A percentile compares a stretch with the other conserved stretches of the same genome.
Evolutionary conservation across 2,113 vertebrate genomes (phyloP).

Genomic region (Myrmophylax atrothorax): DNA sequence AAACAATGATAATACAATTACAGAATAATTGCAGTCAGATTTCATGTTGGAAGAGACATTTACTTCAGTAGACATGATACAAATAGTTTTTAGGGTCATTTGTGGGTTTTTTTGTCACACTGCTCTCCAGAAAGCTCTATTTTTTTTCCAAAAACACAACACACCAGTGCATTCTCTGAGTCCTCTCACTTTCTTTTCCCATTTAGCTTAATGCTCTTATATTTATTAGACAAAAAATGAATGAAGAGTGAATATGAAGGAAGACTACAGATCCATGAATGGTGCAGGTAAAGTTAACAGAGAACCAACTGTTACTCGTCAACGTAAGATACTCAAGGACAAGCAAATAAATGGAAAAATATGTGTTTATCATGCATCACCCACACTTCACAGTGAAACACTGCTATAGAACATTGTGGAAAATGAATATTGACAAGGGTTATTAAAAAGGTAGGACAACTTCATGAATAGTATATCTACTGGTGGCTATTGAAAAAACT

Average conservation of each 20-base stretch:
- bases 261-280: not conserved
- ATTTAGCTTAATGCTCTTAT: not conserved
- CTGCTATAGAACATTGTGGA: not conserved
- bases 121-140: not conserved
- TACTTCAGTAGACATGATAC: not conserved
- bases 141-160: not conserved
- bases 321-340: not conserved
- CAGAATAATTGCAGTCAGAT: not conserved
- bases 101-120: not conserved
- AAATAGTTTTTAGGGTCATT: not conserved
- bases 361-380: not conserved
- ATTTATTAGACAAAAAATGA: not conserved
- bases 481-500: fast-evolving
- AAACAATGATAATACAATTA: not conserved
- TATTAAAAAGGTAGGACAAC: not conserved
- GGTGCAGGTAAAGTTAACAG: not conserved
- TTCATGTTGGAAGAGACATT: not conserved
- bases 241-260: not conserved
- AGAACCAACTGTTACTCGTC: not conserved
- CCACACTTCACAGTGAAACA: not conserved
- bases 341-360: not conserved
- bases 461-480: not conserved
- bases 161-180: not conserved
- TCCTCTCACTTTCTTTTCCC: not conserved
- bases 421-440: not conserved